These are phyloP conservation scores for Trididemnum clinides DNA, from an alignment of 23 tunicate species.

Conservation along the genomic window DNA sequence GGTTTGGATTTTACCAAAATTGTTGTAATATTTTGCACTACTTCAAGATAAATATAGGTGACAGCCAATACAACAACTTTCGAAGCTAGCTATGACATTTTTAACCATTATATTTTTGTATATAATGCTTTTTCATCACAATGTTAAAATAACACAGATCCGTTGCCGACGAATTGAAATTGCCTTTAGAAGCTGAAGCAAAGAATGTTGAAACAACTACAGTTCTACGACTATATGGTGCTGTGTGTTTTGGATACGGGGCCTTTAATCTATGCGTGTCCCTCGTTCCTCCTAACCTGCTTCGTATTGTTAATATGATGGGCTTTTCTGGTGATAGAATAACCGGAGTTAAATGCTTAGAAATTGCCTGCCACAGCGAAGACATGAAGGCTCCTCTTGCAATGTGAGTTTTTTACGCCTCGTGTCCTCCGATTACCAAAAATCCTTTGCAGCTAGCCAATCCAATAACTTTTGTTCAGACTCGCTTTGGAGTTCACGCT, in stretches of 20 bases:
- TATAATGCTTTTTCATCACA: no score
- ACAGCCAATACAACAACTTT: no score
- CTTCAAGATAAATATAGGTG: no score
- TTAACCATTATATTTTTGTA: no score
- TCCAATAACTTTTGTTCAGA: no score
- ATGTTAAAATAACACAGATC: no score
- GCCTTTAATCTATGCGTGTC: constrained; percentile 83
- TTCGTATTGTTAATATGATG: constrained; percentile 71
- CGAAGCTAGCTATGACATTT: no score
- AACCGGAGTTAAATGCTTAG: constrained; percentile 51
- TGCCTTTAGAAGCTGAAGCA: constrained; percentile 1
- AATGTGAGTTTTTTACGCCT: constrained; percentile 61
- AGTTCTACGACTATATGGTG: constrained; percentile 57
- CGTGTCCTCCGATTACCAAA: no score
- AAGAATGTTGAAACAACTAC: constrained; percentile 1
- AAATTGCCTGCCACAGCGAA: constrained; percentile 60
- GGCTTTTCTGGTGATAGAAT: constrained; percentile 77
- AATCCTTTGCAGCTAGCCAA: no score
- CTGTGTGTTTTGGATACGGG: constrained; percentile 81
- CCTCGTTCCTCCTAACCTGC: constrained; percentile 68
- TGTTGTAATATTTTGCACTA: no score
- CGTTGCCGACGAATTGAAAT: not conserved
- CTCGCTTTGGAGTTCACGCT: no score
- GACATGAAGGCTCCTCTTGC: constrained; percentile 93
- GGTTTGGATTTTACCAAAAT: no score